These are phyloP conservation scores for Taphrorychus bicolor DNA, from an alignment of 2,888 invertebrate species.

Conservation along the genomic window DNA sequence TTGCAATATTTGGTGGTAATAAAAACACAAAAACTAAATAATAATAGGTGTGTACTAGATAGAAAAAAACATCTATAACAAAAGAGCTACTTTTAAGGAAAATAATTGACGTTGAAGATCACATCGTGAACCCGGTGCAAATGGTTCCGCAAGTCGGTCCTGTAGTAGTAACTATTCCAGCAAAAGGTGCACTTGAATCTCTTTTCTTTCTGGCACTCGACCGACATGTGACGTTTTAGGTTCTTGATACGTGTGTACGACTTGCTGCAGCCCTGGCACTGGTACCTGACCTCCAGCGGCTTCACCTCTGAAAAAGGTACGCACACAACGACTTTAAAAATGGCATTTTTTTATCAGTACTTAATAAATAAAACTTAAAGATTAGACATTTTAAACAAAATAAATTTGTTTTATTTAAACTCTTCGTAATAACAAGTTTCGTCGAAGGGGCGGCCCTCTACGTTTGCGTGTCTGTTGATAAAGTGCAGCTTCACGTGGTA, in stretches of 20 bases:
- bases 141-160: slow-evolving; percentile 8
- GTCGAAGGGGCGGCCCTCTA: not conserved
- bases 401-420: no score
- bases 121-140: slow-evolving; percentile 45
- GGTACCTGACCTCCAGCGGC: slow-evolving; percentile 40
- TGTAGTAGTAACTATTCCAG: slow-evolving; percentile 11
- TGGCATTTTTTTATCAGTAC: no score
- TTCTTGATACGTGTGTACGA: slow-evolving; percentile 33
- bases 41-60: no score
- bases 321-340: no score
- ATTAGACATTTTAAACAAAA: no score
- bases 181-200: slow-evolving; percentile 31
- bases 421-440: not conserved
- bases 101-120: slow-evolving; percentile 6
- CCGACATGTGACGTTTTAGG: slow-evolving; percentile 34
- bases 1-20: no score
- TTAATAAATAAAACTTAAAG: no score
- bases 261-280: slow-evolving; percentile 30
- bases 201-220: slow-evolving; percentile 35
- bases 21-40: no score
- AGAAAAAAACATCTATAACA: no score
- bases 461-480: slow-evolving; percentile 4
- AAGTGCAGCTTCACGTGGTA: slow-evolving; percentile 58
- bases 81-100: slow-evolving; percentile 8
- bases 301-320: no score